Evolutionary conservation across 2,797 vertebrate species (phyloP), one percentile per base, ranked within the genome.

Genomic region (Triplophysa bombifrons): DNA sequence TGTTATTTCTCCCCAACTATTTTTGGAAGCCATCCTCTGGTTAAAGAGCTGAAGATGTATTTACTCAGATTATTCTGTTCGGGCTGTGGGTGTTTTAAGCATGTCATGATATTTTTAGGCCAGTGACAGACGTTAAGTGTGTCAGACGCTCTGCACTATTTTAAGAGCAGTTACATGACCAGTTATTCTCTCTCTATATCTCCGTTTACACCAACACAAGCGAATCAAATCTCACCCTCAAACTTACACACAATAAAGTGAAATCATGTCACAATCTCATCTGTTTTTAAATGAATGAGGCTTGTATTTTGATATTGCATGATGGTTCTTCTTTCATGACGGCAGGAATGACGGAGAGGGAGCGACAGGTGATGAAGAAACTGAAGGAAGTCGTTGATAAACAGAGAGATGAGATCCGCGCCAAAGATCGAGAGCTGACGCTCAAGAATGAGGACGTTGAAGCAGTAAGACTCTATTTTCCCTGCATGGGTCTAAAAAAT

Each of bases 341-440:
- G 16, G 1, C 50, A 85, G 84, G 97, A 74, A 99, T 98, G 97
- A 95, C 96, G 0, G 98, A 99, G 89, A 91, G 96, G 51, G 98
- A 99, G 86, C 90, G 95, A 72, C 96, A 98, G 91, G 97, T 99
- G 91, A 99, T 99, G 98, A 98, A 97, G 93, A 99, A 96, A 91
- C 93, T 99, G 14, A 99, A 99, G 84, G 97, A 98, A 85, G 97
- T 98, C 77, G 98, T 99, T 74, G 97, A 99, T 92, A 98, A 97
- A 83, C 98, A 99, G 88, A 93, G 98, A 3, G 98, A 99, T 22
- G 98, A 99, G 94, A 98, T 99, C 79, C 94, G 98, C 5, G 98
- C 98, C 55, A 99, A 96, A 89, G 98, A 99, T 87, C 88, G 97
- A 0, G 97, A 99, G 86, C 94, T 99, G 0, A 95, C 95, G 0